phyloP scores from a whole-genome alignment of 2,113 vertebrate species.

The Miniopterus natalensis region DNA sequence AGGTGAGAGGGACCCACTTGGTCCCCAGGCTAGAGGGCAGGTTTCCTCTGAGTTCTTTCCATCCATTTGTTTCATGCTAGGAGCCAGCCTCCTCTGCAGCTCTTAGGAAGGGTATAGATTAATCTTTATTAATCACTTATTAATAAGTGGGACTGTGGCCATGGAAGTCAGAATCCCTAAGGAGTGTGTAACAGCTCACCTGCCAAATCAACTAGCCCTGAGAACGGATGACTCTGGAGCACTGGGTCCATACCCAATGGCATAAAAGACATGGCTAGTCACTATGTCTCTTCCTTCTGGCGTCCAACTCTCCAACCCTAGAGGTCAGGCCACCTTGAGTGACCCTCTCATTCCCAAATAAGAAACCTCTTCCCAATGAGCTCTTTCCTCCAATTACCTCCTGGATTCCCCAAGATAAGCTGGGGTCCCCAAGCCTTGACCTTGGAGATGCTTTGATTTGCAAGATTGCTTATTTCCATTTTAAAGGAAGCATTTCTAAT shows the following conservation, averaged over 20 bases:
- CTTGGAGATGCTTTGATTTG: constrained; percentile 71
- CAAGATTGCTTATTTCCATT: constrained; percentile 67
- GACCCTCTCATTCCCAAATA: background rate
- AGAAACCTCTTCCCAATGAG: background rate
- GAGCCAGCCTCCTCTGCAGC: background rate
- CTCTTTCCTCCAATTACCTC: background rate
- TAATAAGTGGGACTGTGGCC: constrained; percentile 43
- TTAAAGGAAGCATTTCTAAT: constrained; percentile 63
- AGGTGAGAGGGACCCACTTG: background rate
- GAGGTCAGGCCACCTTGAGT: background rate
- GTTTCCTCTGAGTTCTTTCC: constrained; percentile 11
- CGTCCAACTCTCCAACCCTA: background rate
- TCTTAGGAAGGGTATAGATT: constrained; percentile 23
- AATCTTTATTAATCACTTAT: constrained; percentile 71
- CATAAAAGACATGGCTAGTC: background rate
- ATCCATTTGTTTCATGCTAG: background rate
- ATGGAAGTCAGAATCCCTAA: too few species aligned
- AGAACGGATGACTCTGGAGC: too few species aligned
- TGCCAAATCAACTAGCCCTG: too few species aligned
- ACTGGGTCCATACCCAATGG: background rate
- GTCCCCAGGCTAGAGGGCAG: background rate
- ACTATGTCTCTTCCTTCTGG: background rate
- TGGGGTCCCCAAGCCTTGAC: background rate
- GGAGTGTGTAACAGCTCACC: too few species aligned
- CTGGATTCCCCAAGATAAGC: background rate